Conservation (phyloP, 1,140 invertebrate genomes). For the Drosophila ogumai region DNA sequence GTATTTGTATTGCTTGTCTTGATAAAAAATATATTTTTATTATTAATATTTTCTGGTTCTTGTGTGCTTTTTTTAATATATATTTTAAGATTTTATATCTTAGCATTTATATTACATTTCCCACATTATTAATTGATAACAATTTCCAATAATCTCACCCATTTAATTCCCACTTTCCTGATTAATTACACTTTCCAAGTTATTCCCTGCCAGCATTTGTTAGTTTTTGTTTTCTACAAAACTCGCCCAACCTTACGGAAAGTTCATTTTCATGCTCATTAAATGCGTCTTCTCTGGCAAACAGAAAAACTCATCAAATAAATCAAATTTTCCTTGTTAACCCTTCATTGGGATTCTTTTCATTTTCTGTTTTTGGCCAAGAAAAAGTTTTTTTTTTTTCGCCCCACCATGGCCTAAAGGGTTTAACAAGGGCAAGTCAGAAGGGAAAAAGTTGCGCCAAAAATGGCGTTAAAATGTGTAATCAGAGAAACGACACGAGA, state of each 20-base stretch:
- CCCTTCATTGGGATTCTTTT: slow-evolving; percentile 75
- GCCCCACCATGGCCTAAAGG: slow-evolving; percentile 60
- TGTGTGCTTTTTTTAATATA: not conserved
- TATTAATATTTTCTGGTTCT: not conserved
- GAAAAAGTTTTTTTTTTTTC: slow-evolving; percentile 53
- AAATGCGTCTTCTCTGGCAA: slow-evolving; percentile 57
- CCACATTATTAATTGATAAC: not conserved
- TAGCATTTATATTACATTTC: not conserved
- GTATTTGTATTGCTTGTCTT: not conserved
- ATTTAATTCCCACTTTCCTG: slow-evolving; percentile 24
- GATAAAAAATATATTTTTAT: not conserved
- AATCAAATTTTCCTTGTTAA: slow-evolving; percentile 82
- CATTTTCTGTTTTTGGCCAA: slow-evolving; percentile 24
- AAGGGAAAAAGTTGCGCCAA: slow-evolving; percentile 61
- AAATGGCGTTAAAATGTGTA: slow-evolving; percentile 81
- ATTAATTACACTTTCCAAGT: slow-evolving; percentile 37
- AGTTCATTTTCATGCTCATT: slow-evolving; percentile 76
- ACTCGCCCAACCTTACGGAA: not conserved
- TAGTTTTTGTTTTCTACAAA: slow-evolving; percentile 16
- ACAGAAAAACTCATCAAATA: slow-evolving; percentile 79
- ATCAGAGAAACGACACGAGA: slow-evolving; percentile 71
- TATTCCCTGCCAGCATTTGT: slow-evolving; percentile 1
- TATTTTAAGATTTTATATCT: no score
- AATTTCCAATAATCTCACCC: not conserved
- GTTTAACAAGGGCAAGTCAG: slow-evolving; percentile 52